Evolutionary conservation across 2,113 vertebrate species (phyloP).

Genomic region (Taurulus bubalis): DNA sequence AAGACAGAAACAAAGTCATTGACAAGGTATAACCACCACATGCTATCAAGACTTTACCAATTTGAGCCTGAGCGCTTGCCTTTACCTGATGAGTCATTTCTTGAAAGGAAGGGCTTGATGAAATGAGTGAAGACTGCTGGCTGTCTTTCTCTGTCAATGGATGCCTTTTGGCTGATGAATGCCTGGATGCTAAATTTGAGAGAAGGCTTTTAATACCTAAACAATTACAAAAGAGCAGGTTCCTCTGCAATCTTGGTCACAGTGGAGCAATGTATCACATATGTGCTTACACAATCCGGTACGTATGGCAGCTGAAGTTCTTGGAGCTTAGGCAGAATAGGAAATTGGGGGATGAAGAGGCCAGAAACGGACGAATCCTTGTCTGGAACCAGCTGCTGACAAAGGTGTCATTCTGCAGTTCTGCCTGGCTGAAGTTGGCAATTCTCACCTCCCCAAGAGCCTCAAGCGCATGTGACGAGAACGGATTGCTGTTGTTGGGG

Average conservation of each 20-base stretch:
- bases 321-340: conserved; percentile 59
- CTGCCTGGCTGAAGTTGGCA: conserved; percentile 37
- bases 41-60: background rate
- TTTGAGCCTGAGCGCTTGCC: background rate
- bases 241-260: background rate
- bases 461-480: conserved; percentile 34
- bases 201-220: conserved; percentile 15
- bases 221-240: background rate
- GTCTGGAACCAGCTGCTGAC: conserved; percentile 58
- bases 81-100: conserved; percentile 57
- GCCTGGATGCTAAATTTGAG: conserved; percentile 49
- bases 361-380: conserved; percentile 53
- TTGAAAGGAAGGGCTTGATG: conserved; percentile 66
- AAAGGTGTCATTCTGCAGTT: conserved; percentile 44
- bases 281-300: conserved; percentile 67
- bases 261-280: no score
- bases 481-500: conserved; percentile 17
- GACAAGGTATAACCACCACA: no score
- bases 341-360: conserved; percentile 54
- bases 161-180: conserved; percentile 41
- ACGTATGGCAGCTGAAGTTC: conserved; percentile 70
- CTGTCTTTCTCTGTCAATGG: conserved; percentile 44
- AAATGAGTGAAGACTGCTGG: conserved; percentile 55
- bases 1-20: background rate
- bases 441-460: conserved; percentile 50